Evolutionary conservation across 2,113 vertebrate genomes (phyloP).

Genomic region (Caranx melampygus): DNA sequence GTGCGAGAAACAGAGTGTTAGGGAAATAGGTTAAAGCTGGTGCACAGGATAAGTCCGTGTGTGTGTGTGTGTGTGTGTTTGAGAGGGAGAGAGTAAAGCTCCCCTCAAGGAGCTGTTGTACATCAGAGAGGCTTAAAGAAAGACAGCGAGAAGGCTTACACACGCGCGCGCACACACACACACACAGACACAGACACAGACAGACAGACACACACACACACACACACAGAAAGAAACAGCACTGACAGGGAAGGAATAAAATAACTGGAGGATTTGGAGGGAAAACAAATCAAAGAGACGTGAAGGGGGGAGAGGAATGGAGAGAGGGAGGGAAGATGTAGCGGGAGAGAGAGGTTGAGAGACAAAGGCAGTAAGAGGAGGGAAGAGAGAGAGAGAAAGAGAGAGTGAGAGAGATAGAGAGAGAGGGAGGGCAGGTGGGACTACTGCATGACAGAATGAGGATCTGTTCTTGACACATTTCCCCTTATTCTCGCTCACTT

Average conservation of each 20-base stretch:
- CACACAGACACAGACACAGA: constrained; percentile 35
- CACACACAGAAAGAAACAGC: constrained; percentile 48
- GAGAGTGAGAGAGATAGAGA: constrained; percentile 46
- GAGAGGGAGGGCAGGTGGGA: constrained; percentile 73
- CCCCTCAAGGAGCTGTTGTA: constrained; percentile 79
- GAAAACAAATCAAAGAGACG: constrained; percentile 81
- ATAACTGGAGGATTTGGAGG: constrained; percentile 80
- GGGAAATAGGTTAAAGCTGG: constrained; percentile 75
- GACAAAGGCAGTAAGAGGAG: constrained; percentile 49
- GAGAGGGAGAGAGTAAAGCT: constrained; percentile 67
- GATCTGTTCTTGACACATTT: constrained; percentile 77
- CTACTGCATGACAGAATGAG: constrained; percentile 78
- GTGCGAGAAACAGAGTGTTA: constrained; percentile 34
- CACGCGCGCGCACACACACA: constrained; percentile 38
- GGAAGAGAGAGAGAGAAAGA: constrained; percentile 37
- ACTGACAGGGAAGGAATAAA: constrained; percentile 80
- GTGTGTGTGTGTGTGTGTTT: constrained; percentile 8
- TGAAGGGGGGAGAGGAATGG: constrained; percentile 48
- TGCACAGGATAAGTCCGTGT: constrained; percentile 54
- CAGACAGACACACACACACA: constrained; percentile 40
- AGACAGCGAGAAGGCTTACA: constrained; percentile 62
- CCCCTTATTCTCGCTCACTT: constrained; percentile 55
- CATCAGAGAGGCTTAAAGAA: constrained; percentile 78
- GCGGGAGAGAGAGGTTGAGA: constrained; percentile 45
- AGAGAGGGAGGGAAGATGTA: constrained; percentile 37